Evolutionary conservation across 2,113 vertebrate genomes (phyloP), one percentile per base, ranked within the genome.

Genomic region (Lucifuga dentata): DNA sequence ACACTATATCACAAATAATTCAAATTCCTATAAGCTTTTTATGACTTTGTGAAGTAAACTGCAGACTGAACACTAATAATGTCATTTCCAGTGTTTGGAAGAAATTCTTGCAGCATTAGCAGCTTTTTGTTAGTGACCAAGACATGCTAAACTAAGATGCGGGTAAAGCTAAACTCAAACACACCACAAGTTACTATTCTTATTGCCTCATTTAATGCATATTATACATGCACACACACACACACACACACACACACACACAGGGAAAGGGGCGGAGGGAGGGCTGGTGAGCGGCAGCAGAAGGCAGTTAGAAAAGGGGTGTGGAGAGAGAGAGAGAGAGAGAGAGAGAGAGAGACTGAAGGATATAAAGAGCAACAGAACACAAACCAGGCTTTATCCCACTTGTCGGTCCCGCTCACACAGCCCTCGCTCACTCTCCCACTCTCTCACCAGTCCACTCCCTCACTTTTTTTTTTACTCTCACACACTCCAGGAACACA

Each of bases 321-420:
- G 86, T 87, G 87, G 84, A 20, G 38, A 29, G 35, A 26, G 52
- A 45, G 33, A 39, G 59, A 44, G 67, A 69, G 73, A 46, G 76
- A 74, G 52, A 58, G 66, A 46, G 69, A 65, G 79, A 68, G 81
- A 41, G 72, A 65, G 68, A 62, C 70, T 38, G 60, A 63, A 61
- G 73, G 83, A 83, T 93, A 93, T 93, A 93, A 93, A 93, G 87
- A 80, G 80, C 79, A 68, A 49, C 45, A 33, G 76, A 87, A 83
- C 82, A 90, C 88, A 89, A 86, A 68, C 84, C 80, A 52, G 70
- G 76, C 90, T 91, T 89, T 87, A 92, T 92, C 91, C 85, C 78
- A 78, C 83, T 68, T 21, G 57, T 81, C 86, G 84, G 85, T 89
- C 87, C 81, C 39, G 63, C 82, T 87, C 84, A 63, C 78, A 68